These are phyloP conservation scores for Dexiosoma caninum DNA, from an alignment of 2,888 invertebrate species.

Conservation along the genomic window DNA sequence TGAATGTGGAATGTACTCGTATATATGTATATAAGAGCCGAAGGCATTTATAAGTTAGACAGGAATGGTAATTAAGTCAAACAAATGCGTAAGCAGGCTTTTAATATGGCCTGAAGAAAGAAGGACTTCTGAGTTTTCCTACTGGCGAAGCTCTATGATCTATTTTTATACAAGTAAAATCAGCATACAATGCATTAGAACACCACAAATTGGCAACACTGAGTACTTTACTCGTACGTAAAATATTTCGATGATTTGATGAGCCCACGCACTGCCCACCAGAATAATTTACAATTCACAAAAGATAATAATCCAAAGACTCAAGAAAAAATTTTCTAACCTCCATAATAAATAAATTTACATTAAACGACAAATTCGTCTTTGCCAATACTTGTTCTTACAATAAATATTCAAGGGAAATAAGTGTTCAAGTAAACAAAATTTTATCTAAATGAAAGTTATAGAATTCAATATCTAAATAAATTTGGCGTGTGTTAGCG, in stretches of 20 bases:
- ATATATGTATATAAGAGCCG: too few species aligned
- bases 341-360: not conserved
- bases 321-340: not conserved
- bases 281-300: not conserved
- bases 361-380: not conserved
- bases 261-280: not conserved
- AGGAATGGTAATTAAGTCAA: too few species aligned
- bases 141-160: too few species aligned
- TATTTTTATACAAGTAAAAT: too few species aligned
- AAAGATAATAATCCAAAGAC: not conserved
- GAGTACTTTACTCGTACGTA: too few species aligned
- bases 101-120: too few species aligned
- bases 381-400: not conserved
- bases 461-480: not conserved
- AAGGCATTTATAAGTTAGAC: too few species aligned
- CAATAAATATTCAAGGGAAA: not conserved
- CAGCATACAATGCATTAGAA: too few species aligned
- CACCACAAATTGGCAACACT: too few species aligned
- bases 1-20: too few species aligned
- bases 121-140: too few species aligned
- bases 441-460: not conserved
- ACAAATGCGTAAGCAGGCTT: too few species aligned
- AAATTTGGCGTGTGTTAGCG: not conserved
- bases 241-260: not conserved
- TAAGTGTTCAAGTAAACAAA: slow-evolving; percentile 4